A percentile compares a stretch with the other conserved stretches of the same genome.
Conservation (phyloP, 2,113 vertebrate genomes). For the Zeus faber region DNA sequence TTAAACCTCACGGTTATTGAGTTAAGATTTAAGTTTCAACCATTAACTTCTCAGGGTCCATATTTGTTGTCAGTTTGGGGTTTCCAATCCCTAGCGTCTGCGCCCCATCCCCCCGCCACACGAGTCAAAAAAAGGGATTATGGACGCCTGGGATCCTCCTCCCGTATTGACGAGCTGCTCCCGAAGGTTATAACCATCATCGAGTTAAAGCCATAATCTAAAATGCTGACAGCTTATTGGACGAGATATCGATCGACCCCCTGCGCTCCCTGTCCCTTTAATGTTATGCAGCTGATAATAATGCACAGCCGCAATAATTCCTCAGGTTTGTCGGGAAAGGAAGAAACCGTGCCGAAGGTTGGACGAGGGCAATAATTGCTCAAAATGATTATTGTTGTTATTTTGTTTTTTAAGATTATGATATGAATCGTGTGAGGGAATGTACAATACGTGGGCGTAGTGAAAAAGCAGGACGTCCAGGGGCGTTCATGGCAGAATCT, state of each 20-base stretch:
- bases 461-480: too few species aligned
- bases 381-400: too few species aligned
- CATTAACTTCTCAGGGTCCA: too few species aligned
- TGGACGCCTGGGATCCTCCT: slow-evolving; percentile 41
- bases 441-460: too few species aligned
- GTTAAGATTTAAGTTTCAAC: too few species aligned
- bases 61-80: too few species aligned
- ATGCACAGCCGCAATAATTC: slow-evolving; percentile 50
- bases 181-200: slow-evolving; percentile 69
- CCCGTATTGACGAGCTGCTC: slow-evolving; percentile 52
- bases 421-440: too few species aligned
- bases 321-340: slow-evolving; percentile 33
- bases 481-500: too few species aligned
- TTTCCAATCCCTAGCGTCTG: too few species aligned
- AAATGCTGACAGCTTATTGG: slow-evolving; percentile 73
- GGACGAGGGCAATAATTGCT: too few species aligned
- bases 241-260: slow-evolving; percentile 65
- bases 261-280: slow-evolving; percentile 31
- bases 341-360: slow-evolving; percentile 21
- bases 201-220: slow-evolving; percentile 68
- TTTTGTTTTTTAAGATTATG: too few species aligned
- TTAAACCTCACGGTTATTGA: too few species aligned
- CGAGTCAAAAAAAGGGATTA: slow-evolving; percentile 56
- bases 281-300: slow-evolving; percentile 64
- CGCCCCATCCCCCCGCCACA: slow-evolving; percentile 25